phyloP scores from a whole-genome alignment of 2,797 vertebrate species.

The Mus minutoides region DNA sequence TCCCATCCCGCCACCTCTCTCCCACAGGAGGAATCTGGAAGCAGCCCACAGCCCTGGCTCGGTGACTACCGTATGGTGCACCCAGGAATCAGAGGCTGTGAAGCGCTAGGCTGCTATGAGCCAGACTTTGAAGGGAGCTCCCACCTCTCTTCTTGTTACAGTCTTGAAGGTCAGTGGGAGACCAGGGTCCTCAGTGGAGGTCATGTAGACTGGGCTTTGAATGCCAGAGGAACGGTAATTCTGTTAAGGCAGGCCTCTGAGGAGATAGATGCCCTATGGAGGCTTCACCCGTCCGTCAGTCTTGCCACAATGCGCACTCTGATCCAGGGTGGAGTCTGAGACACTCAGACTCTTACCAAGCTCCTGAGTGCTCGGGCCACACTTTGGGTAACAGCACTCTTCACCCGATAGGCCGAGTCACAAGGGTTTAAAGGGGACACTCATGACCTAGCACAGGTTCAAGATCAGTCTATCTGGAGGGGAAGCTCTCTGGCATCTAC shows the following conservation, averaged over 20 bases:
- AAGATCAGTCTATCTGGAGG: background rate
- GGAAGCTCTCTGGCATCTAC: background rate
- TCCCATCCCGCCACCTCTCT: accelerated
- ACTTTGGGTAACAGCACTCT: background rate
- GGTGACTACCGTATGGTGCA: background rate
- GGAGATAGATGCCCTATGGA: background rate
- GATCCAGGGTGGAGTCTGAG: background rate
- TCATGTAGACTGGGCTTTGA: background rate
- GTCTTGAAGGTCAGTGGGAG: background rate
- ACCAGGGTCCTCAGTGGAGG: background rate
- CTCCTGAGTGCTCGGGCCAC: background rate
- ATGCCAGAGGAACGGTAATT: background rate
- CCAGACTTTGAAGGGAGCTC: background rate
- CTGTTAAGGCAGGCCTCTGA: background rate
- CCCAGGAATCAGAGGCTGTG: background rate
- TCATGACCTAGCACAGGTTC: background rate
- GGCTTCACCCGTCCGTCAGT: background rate
- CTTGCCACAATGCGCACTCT: background rate
- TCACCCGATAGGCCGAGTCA: background rate
- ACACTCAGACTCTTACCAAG: background rate
- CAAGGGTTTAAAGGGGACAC: background rate
- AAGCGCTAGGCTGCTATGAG: background rate
- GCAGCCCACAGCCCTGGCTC: background rate
- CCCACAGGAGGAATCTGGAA: background rate
- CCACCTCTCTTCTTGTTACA: background rate